Evolutionary conservation across 37 sponge, comb jelly and placozoan species (phyloP), one percentile per base, ranked within the genome.

Genomic region (Dysidea cf. avara): DNA sequence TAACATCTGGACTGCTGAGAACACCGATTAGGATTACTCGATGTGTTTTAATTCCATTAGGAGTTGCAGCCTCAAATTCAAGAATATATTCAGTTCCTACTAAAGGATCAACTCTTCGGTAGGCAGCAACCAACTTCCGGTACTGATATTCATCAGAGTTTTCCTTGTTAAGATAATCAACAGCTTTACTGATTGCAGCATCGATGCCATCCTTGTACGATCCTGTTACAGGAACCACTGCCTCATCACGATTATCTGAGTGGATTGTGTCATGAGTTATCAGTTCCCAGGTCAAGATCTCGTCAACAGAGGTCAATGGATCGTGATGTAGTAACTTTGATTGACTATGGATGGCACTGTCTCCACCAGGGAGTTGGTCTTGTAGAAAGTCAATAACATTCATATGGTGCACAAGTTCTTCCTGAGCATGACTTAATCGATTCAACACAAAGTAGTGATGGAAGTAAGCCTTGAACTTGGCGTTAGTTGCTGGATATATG

Each of bases 21-120:
- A 48, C 46, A 5, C 69, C 47, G 3, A 61, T 46, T 12, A 78
- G 43, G 12, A 69, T 21, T 7, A 60, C 68, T 26, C 69, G 12
- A 35, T 38, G 47, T 5, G n/a, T n/a, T 47, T 63, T 28, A 18
- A 13, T 33, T 26, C 30, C 59, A 58, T 20, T 50, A 39, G 43
- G 35, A 21, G 16, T 9, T 28, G 56, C 67, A 7, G 69, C n/a
- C 51, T 78, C 79, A 78, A 78, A 68, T 28, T 78, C 79, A 16
- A 78, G 67, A 37, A 78, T 40, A 50, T 78, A 78, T 7, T 68
- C 59, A n/a, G 57, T 68, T 18, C 68, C 79, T 34, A 31, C 37
- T 22, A 49, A 31, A 4, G 79, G 69, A 21, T 78, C 68, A 1
- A 68, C 60, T 25, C 50, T 78, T 50, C 50, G 68, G 46, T 78